These are phyloP conservation scores for Lathamus discolor DNA, from an alignment of 2,113 vertebrate genomes.

Conservation along the genomic window DNA sequence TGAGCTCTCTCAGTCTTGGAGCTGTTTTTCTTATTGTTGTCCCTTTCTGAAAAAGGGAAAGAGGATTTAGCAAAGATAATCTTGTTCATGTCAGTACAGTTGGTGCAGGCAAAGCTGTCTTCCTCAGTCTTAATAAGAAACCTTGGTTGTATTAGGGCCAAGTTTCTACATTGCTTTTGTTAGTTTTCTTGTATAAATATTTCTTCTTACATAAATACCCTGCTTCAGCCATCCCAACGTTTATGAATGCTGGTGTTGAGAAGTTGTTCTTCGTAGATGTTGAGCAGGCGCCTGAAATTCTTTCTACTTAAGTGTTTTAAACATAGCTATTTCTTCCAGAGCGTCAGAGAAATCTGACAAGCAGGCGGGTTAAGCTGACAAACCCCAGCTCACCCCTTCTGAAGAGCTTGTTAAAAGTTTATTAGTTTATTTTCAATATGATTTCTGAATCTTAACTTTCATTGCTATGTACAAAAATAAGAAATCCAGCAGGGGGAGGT, in stretches of 20 bases:
- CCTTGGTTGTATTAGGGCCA: neutral
- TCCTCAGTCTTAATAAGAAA: neutral
- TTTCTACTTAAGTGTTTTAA: neutral
- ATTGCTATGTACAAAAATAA: neutral
- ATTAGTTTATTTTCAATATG: neutral
- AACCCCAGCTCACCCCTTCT: neutral
- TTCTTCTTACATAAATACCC: neutral
- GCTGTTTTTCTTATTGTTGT: neutral
- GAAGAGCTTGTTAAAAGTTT: neutral
- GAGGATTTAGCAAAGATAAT: neutral
- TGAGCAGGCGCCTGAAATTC: neutral
- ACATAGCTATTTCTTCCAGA: neutral
- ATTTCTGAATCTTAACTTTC: neutral
- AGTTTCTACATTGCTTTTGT: neutral
- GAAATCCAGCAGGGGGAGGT: neutral
- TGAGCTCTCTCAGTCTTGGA: neutral
- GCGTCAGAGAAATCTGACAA: neutral
- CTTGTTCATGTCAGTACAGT: rapidly evolving
- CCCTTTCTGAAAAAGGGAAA: neutral
- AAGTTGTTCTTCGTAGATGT: neutral
- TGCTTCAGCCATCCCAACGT: neutral
- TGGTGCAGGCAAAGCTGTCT: neutral
- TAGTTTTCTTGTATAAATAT: neutral
- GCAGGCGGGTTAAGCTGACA: neutral
- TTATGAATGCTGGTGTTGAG: neutral